phyloP scores from a whole-genome alignment of 30 jellyfish, hydroid and myxozoan species.

The Nemopilema nomurai region DNA sequence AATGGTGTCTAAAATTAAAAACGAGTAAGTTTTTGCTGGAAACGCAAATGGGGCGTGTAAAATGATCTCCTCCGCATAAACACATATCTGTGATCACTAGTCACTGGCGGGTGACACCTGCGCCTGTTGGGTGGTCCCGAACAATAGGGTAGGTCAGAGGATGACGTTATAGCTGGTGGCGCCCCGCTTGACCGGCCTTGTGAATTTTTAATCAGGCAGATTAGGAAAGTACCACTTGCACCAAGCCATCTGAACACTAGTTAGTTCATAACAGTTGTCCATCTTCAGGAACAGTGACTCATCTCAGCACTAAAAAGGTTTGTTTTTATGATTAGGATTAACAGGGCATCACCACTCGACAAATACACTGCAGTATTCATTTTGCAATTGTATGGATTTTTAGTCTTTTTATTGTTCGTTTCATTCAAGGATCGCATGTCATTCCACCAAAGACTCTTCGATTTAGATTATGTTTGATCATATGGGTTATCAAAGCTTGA shows the following conservation, averaged over 20 bases:
- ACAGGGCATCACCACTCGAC: background rate
- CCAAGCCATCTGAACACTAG: constrained; percentile 1
- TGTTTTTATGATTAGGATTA: background rate
- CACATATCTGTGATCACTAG: background rate
- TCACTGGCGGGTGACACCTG: background rate
- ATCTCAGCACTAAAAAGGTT: constrained; percentile 25
- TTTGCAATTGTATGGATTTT: too few species aligned
- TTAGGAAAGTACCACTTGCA: constrained; percentile 33
- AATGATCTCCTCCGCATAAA: too few species aligned
- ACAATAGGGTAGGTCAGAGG: constrained; percentile 37
- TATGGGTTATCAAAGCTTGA: too few species aligned
- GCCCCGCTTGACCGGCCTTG: constrained; percentile 27
- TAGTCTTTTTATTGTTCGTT: too few species aligned
- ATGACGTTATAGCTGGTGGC: constrained; percentile 55
- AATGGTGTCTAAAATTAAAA: too few species aligned
- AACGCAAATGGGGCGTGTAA: too few species aligned
- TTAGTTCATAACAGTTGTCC: constrained; percentile 19
- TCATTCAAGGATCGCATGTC: too few species aligned
- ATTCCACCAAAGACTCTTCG: too few species aligned
- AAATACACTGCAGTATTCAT: too few species aligned
- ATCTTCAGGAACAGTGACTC: background rate
- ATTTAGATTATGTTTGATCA: too few species aligned
- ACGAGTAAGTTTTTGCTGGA: too few species aligned
- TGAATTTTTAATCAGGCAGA: constrained; percentile 45
- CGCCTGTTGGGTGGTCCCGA: constrained; percentile 11